phyloP scores from a whole-genome alignment of 2,113 vertebrate genomes.

The Recurvirostra avosetta region DNA sequence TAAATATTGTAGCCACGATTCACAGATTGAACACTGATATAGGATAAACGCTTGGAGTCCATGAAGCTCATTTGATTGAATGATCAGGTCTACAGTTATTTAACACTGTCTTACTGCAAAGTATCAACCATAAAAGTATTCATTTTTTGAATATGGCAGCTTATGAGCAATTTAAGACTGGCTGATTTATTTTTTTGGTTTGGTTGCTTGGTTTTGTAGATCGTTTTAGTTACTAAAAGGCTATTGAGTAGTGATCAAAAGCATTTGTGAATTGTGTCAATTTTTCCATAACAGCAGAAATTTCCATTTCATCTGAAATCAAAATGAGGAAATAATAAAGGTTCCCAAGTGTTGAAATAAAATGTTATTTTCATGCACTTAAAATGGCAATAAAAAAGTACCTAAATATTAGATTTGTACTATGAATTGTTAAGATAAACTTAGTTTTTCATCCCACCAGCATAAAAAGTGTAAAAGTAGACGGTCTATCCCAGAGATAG shows the following conservation, averaged over 20 bases:
- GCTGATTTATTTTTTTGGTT: background rate
- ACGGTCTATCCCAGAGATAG: background rate
- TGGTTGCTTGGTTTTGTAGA: background rate
- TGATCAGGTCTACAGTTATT: background rate
- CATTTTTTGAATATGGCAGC: background rate
- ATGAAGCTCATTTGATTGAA: background rate
- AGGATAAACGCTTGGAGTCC: background rate
- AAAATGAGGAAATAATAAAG: background rate
- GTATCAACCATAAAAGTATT: background rate
- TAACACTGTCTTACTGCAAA: background rate
- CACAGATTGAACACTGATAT: background rate
- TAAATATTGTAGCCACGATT: background rate
- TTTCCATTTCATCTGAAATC: background rate
- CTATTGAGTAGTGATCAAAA: background rate
- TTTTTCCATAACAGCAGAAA: background rate
- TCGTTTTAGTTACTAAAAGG: background rate
- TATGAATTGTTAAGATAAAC: background rate
- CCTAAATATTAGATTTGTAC: background rate
- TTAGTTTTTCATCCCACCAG: background rate
- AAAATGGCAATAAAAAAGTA: background rate
- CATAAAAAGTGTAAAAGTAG: background rate
- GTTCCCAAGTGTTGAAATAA: background rate
- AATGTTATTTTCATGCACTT: background rate
- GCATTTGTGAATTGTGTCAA: background rate
- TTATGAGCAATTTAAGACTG: background rate